phyloP scores from a whole-genome alignment of 2,888 invertebrate genomes.

The Stratiomys singularior region DNA sequence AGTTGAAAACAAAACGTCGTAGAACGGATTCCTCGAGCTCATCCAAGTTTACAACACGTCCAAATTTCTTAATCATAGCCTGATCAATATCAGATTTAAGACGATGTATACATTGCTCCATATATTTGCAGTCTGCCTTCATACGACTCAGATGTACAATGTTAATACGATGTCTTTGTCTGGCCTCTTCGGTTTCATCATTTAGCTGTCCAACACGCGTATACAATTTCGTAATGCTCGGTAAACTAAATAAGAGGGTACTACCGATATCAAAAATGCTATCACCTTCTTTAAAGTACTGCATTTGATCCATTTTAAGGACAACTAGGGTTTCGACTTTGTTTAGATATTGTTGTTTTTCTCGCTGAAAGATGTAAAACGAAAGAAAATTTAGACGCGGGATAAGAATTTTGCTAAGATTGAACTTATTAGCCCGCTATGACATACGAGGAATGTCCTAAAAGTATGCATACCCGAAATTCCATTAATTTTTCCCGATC shows the following conservation, averaged over 20 bases:
- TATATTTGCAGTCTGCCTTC: conserved; percentile 75
- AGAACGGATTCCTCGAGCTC: conserved; percentile 70
- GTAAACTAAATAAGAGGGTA: conserved; percentile 74
- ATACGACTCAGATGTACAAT: conserved; percentile 76
- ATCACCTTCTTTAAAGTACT: conserved; percentile 67
- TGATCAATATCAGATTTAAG: conserved; percentile 69
- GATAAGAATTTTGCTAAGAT: too few species aligned
- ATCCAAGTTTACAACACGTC: conserved; percentile 67
- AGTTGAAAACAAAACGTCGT: conserved; percentile 68
- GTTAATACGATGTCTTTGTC: conserved; percentile 73
- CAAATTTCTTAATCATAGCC: conserved; percentile 70
- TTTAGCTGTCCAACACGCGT: conserved; percentile 73
- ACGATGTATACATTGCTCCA: conserved; percentile 70
- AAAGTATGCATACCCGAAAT: conserved; percentile 74
- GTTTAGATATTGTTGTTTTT: conserved; percentile 82
- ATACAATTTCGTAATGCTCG: conserved; percentile 69
- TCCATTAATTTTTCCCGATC: conserved; percentile 71
- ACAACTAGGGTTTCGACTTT: conserved; percentile 77
- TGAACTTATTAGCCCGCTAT: too few species aligned
- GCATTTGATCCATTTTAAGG: conserved; percentile 76
- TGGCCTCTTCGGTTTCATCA: conserved; percentile 73
- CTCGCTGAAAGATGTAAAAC: conserved; percentile 67
- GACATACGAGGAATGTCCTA: too few species aligned
- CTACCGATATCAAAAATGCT: conserved; percentile 65
- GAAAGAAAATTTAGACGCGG: too few species aligned